These are phyloP conservation scores for Dryobota labecula DNA, from an alignment of 2,888 invertebrate species.

Conservation along the genomic window DNA sequence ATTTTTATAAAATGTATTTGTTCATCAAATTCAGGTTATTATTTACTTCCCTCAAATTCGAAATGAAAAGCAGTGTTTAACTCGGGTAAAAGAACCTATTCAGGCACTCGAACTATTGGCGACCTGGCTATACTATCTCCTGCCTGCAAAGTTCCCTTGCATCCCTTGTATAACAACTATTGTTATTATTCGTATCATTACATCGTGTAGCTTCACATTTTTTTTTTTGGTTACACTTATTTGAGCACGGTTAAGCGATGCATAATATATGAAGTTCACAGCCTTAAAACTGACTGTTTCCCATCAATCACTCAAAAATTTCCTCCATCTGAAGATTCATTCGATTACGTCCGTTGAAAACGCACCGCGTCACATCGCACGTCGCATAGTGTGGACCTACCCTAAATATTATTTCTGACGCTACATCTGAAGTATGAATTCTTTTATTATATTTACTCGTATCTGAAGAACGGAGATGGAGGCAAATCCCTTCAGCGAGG, in stretches of 20 bases:
- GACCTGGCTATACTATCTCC: no score
- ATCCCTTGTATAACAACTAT: no score
- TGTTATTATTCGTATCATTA: no score
- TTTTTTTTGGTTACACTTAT: no score
- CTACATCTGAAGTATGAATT: slow-evolving; percentile 56
- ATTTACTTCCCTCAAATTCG: no score
- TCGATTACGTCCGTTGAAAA: slow-evolving; percentile 1
- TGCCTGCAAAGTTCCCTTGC: no score
- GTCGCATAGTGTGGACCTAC: slow-evolving; percentile 3
- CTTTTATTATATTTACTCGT: slow-evolving; percentile 67
- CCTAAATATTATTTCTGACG: slow-evolving; percentile 33
- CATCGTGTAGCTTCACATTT: no score
- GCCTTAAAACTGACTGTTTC: slow-evolving; percentile 12
- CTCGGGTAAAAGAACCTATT: no score
- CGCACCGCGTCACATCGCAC: background rate
- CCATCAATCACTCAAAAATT: slow-evolving; percentile 39
- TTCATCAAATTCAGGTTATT: no score
- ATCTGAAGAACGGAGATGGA: slow-evolving; percentile 55
- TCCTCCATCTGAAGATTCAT: slow-evolving; percentile 7
- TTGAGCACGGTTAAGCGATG: background rate
- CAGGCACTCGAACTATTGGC: no score
- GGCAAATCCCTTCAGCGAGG: slow-evolving; percentile 56
- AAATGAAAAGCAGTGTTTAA: no score
- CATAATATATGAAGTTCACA: background rate
- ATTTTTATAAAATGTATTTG: no score